Percentiles rank a stretch among this genome's conserved stretches.
Conservation (phyloP, 2,797 vertebrate species). For the Hybognathus amarus region DNA sequence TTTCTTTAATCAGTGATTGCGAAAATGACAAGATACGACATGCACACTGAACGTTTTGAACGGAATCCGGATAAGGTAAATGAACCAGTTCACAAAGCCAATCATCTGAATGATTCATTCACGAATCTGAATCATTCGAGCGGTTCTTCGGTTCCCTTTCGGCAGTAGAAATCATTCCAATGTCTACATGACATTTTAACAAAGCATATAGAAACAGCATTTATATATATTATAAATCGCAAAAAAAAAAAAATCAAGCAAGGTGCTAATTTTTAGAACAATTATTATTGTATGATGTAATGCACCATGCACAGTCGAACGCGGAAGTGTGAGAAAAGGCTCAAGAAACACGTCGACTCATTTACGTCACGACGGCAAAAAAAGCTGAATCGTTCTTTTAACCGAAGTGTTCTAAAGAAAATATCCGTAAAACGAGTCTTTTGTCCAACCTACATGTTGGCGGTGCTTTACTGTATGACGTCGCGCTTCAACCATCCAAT, state of each 20-base stretch:
- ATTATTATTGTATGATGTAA: background rate
- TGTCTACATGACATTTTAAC: background rate
- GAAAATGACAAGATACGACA: background rate
- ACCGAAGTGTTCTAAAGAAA: background rate
- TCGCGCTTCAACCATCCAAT: background rate
- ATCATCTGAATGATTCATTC: background rate
- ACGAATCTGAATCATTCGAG: background rate
- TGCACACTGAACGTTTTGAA: background rate
- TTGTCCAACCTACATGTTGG: too few relatives aligned
- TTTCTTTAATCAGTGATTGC: too few relatives aligned
- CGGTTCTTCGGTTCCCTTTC: background rate
- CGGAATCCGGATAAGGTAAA: too few relatives aligned
- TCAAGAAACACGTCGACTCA: background rate
- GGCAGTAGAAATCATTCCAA: background rate
- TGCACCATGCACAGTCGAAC: background rate
- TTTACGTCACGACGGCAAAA: background rate
- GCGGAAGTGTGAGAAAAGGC: background rate
- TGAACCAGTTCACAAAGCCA: background rate
- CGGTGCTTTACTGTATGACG: background rate
- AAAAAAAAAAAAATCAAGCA: background rate
- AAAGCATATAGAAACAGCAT: background rate
- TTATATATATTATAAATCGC: background rate
- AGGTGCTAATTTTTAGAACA: background rate
- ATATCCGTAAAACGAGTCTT: background rate
- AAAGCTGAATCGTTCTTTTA: background rate